Base-by-base conservation (phyloP, 2,888 invertebrate species). In the Lochmaea crataegi region DNA sequence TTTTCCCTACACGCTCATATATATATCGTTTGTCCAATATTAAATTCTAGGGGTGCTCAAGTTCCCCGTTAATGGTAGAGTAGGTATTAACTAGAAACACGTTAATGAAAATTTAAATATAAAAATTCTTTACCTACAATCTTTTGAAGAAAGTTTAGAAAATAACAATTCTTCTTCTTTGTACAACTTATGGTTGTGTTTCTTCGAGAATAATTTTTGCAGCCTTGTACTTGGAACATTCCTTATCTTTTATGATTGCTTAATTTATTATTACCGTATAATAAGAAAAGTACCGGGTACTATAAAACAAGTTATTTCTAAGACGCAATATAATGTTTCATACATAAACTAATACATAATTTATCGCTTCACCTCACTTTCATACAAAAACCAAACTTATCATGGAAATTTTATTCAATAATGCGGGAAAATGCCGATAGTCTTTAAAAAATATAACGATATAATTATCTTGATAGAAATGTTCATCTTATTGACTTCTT, bases 331-430 rank as follows among this genome's bases (percentile, higher is more conserved):
- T 53, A 18, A 53, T 18, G 53, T 53, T 53, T 53, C 16, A 53
- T 53, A n/a, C 53, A 18, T 16, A 53, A 53, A 53, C 53, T 16
- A n/a, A 53, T 53, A 18, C 53, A 53, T 53, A 16, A 53, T 53
- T 53, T 53, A 53, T 53, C 7, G 16, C 53, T 53, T 53, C 18
- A 16, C 7, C 5, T n/a, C 48, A 48, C n/a, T 14, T 48, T 48
- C n/a, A 4, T 7, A 48, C n/a, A 48, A 48, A 48, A 48, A 48
- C 32, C 48, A 48, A 53, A 53, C 18, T 53, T 16, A 18, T 18
- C 16, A 16, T 53, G 53, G 53, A 16, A 53, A 53, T 53, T 53
- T 53, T 53, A 53, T 53, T 53, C 18, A 53, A 53, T 53, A 53
- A 53, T 53, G 16, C 53, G 16, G 18, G 4, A 53, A 16, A 16